Evolutionary conservation across 2,888 invertebrate species (phyloP), one percentile per base, ranked within the genome.

Genomic region (Lissocephala sabroskyi): DNA sequence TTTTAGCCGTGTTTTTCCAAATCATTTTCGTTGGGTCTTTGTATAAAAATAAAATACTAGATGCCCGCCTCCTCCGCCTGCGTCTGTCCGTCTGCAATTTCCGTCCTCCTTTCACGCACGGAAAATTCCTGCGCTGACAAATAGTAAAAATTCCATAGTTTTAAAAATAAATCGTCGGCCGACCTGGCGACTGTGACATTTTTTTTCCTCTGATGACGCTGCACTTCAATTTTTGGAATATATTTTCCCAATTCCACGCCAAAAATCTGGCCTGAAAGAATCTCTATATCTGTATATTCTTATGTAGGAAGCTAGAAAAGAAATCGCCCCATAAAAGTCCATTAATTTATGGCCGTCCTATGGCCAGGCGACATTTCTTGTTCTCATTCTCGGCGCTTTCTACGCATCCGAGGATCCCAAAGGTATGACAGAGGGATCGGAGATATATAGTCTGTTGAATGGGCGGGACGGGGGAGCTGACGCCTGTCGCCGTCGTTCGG

Each of bases 301-400:
- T n/a, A n/a, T n/a, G n/a, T n/a, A n/a, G 35, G 17, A 41, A 37
- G 11, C 41, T 53, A 42, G 40, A 36, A 59, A 52, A n/a, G n/a
- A n/a, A 60, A 49, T 49, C 48, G 62, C 64, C 54, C 62, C 62
- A 66, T 59, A 60, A 70, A 62, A 55, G 52, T 56, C 62, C 53
- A 67, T 64, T 62, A 67, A 71, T 67, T 67, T 71, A 67, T 70
- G 67, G 59, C 54, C 56, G 56, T 61, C 61, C 63, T 50, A 56
- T 59, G 67, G 67, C 49, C 62, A 58, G 61, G 49, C 18, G 51
- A 54, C 61, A 51, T 48, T 45, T 13, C 14, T 16, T 4, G 9
- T 13, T 14, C 13, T 35, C 23, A 23, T 7, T 7, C 23, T 23
- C 23, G 47, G 35, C 41, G 16, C 55, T 57, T 32, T 37, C 29